Percentiles rank a stretch among this genome's conserved stretches.
phyloP scores from a whole-genome alignment of 2,888 invertebrate genomes.

The Digitonthophagus gazella region DNA sequence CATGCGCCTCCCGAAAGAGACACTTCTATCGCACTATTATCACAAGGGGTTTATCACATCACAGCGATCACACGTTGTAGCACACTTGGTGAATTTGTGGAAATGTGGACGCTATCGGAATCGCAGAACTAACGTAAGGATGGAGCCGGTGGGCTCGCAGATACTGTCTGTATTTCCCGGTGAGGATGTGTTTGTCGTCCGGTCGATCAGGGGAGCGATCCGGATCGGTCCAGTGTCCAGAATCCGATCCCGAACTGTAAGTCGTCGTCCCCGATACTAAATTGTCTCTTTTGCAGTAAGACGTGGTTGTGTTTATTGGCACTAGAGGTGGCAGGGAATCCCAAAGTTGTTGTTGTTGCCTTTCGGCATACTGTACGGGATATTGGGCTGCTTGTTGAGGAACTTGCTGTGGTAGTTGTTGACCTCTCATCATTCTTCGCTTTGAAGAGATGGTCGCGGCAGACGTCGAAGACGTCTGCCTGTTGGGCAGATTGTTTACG shows the following conservation, averaged over 20 bases:
- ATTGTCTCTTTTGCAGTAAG: slow-evolving; percentile 51
- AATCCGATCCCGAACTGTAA: slow-evolving; percentile 45
- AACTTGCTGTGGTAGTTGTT: slow-evolving; percentile 45
- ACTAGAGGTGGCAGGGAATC: slow-evolving; percentile 47
- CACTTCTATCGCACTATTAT: slow-evolving; percentile 50
- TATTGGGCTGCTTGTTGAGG: slow-evolving; percentile 45
- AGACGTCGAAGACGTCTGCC: slow-evolving; percentile 30
- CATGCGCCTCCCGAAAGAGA: slow-evolving; percentile 38
- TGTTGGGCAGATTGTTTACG: slow-evolving; percentile 73
- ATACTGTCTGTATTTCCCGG: slow-evolving; percentile 60
- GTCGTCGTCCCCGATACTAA: slow-evolving; percentile 48
- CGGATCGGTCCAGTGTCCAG: slow-evolving; percentile 48
- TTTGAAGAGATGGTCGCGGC: slow-evolving; percentile 38
- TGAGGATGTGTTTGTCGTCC: slow-evolving; percentile 48
- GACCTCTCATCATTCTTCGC: slow-evolving; percentile 48
- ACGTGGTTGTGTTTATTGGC: slow-evolving; percentile 44
- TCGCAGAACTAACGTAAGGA: slow-evolving; percentile 56
- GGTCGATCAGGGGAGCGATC: slow-evolving; percentile 49
- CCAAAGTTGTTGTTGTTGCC: slow-evolving; percentile 41
- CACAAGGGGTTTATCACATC: slow-evolving; percentile 48
- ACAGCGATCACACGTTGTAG: slow-evolving; percentile 60
- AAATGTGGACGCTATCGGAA: slow-evolving; percentile 53
- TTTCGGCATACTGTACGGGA: slow-evolving; percentile 39
- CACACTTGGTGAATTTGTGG: slow-evolving; percentile 61
- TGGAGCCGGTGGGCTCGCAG: slow-evolving; percentile 59